Percentiles rank a stretch among this genome's conserved stretches.
Conservation (phyloP, 2,797 vertebrate species). For the Dipus sagitta region DNA sequence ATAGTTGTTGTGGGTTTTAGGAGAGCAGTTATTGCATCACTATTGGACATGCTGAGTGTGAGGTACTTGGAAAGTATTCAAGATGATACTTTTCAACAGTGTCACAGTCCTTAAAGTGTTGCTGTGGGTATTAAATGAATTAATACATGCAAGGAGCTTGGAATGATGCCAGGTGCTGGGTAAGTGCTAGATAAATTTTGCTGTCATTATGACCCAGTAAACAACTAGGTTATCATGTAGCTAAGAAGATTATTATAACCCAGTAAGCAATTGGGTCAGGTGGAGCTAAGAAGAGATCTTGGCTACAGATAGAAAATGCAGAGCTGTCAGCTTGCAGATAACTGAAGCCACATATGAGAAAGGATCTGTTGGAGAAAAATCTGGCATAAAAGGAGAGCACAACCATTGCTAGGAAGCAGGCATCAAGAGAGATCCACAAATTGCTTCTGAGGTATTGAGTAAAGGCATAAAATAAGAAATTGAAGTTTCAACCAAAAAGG, state of each 20-base stretch:
- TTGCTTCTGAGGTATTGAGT: not conserved
- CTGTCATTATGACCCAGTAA: constrained; percentile 49
- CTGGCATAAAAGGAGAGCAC: not conserved
- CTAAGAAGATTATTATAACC: constrained; percentile 75
- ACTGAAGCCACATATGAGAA: not conserved
- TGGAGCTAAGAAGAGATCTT: constrained; percentile 52
- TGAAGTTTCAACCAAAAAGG: not conserved
- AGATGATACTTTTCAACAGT: not conserved
- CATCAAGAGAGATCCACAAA: not conserved
- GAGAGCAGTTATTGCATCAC: not conserved
- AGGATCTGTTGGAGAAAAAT: not conserved
- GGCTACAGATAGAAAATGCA: not conserved
- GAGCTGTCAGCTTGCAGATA: not conserved
- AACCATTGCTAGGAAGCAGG: not conserved
- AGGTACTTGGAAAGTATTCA: not conserved
- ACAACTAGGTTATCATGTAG: constrained; percentile 56
- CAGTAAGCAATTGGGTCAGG: constrained; percentile 77
- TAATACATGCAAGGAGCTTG: not conserved
- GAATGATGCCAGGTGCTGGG: not conserved
- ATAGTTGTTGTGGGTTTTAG: not conserved
- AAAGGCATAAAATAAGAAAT: not conserved
- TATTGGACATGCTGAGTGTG: not conserved
- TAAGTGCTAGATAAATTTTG: not conserved
- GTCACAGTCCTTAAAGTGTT: not conserved
- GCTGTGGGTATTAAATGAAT: not conserved